Conservation (phyloP, 2,888 invertebrate species). For the Timema podura region DNA sequence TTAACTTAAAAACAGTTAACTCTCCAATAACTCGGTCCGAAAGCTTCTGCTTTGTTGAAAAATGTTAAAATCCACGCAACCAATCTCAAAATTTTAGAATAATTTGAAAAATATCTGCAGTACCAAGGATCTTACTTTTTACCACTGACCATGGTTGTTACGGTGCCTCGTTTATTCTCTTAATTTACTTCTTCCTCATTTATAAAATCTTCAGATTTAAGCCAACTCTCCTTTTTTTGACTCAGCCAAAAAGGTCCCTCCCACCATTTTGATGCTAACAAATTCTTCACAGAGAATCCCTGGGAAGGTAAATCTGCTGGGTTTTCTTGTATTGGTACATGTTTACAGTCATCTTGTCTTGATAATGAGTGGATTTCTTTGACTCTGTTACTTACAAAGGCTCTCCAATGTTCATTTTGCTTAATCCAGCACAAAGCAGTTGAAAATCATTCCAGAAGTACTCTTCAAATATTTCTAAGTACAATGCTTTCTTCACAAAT, state of each 20-base stretch:
- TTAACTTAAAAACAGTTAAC: not conserved
- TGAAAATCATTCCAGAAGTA: constrained; percentile 29
- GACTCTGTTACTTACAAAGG: constrained; percentile 31
- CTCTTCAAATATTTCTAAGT: constrained; percentile 5
- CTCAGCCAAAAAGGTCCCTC: no score
- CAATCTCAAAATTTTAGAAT: not conserved
- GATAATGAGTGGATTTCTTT: constrained; percentile 25
- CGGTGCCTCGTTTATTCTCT: no score
- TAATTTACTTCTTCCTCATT: not conserved
- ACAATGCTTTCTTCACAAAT: not conserved
- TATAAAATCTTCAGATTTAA: not conserved
- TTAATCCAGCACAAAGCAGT: constrained; percentile 33
- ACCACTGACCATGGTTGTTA: no score
- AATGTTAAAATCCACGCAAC: not conserved
- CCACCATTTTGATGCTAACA: constrained; percentile 29
- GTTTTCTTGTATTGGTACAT: constrained; percentile 32
- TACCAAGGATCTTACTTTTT: not conserved
- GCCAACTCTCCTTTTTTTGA: not conserved
- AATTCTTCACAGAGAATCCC: constrained; percentile 22
- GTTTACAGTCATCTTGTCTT: constrained; percentile 27
- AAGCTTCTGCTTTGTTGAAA: not conserved
- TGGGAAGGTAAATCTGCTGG: constrained; percentile 34
- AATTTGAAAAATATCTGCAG: not conserved
- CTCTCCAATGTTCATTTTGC: constrained; percentile 32
- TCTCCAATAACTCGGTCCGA: not conserved